phyloP scores from a whole-genome alignment of 2,113 vertebrate species.

The Bungarus multicinctus region DNA sequence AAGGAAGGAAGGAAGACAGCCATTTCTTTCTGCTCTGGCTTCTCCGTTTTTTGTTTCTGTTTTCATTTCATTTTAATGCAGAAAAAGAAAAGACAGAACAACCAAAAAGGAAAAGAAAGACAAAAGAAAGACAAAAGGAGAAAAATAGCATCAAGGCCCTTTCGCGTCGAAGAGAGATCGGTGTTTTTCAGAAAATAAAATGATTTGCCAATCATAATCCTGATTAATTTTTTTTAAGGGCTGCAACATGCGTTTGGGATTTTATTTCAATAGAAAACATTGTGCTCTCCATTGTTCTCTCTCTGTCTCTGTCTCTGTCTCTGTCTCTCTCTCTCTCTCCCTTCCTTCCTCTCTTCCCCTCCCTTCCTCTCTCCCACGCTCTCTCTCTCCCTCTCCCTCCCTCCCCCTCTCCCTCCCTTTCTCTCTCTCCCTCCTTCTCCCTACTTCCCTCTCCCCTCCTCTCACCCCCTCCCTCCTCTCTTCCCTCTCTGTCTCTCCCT shows the following conservation, averaged over 20 bases:
- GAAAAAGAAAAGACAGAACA: not conserved
- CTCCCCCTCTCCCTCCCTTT: no score
- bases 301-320: not conserved
- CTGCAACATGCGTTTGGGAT: not conserved
- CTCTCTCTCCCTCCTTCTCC: accelerated
- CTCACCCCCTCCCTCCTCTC: not conserved
- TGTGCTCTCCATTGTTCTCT: not conserved
- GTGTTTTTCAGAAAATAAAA: not conserved
- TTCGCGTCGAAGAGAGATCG: not conserved
- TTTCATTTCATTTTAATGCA: not conserved
- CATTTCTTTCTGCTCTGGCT: not conserved
- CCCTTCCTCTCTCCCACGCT: accelerated
- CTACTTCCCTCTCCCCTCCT: not conserved
- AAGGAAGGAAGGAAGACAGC: no score
- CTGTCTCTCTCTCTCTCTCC: no score
- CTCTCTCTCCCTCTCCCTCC: no score
- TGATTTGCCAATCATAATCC: not conserved
- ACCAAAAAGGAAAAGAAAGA: not conserved
- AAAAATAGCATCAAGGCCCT: not conserved
- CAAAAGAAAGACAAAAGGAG: no score
- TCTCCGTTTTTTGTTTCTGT: no score
- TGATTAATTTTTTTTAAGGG: not conserved
- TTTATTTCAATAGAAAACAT: not conserved
- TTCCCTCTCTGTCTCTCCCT: not conserved
- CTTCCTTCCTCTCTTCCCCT: not conserved